Percentiles rank a stretch among this genome's conserved stretches.
Evolutionary conservation across 2,888 invertebrate species (phyloP).

Genomic region (Dryobotodes eremita): DNA sequence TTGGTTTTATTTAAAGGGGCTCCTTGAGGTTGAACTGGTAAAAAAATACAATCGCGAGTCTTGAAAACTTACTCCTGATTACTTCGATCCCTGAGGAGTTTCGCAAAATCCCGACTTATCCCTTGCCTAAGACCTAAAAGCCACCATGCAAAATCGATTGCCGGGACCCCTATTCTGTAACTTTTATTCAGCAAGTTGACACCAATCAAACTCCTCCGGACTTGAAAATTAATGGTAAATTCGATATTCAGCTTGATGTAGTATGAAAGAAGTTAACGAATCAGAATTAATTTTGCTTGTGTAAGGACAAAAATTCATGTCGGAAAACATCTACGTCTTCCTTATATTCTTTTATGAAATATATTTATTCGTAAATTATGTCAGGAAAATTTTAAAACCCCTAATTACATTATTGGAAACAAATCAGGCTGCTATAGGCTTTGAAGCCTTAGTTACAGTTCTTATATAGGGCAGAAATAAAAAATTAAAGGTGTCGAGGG

Average conservation of each 20-base stretch:
- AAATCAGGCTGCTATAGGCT: not conserved
- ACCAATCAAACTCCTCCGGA: constrained; percentile 42
- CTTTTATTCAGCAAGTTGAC: constrained; percentile 59
- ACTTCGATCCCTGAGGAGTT: constrained; percentile 66
- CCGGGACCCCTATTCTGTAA: constrained; percentile 64
- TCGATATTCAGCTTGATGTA: constrained; percentile 51
- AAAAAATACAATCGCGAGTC: constrained; percentile 39
- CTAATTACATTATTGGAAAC: not conserved
- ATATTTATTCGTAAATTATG: constrained; percentile 26
- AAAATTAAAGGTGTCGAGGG: not conserved
- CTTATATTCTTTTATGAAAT: constrained; percentile 24
- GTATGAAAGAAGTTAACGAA: constrained; percentile 59
- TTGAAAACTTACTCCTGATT: constrained; percentile 68
- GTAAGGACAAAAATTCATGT: constrained; percentile 36
- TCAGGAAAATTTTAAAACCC: not conserved
- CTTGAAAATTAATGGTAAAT: constrained; percentile 55
- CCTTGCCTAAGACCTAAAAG: constrained; percentile 65
- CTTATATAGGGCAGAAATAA: not conserved
- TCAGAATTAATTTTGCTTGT: constrained; percentile 57
- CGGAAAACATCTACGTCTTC: constrained; percentile 13
- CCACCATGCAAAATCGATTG: constrained; percentile 66
- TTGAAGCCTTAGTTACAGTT: constrained; percentile 13
- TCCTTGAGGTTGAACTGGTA: constrained; percentile 29
- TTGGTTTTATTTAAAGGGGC: constrained; percentile 33
- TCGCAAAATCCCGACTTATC: constrained; percentile 65